Base-by-base conservation (phyloP, 2,113 vertebrate species). In the Ceuthmochares aereus region DNA sequence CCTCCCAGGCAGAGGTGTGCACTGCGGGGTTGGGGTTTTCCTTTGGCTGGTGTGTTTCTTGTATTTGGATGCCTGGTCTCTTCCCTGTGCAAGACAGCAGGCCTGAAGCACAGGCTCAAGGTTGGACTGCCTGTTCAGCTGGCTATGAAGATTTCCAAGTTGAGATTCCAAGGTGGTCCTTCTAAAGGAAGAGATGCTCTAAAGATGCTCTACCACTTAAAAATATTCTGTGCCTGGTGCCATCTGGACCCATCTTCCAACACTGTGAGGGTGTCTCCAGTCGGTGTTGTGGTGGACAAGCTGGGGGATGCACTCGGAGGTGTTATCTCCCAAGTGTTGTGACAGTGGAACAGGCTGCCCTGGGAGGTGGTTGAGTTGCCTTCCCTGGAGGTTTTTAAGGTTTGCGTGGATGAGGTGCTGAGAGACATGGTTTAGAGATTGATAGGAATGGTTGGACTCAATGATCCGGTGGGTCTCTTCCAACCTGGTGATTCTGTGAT, bases 101-200 rank as follows among this genome's bases (percentile, higher is more conserved):
- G 54, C 23, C 22, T 2, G 3, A n/a, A 45, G 42, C 63, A 12
- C 3, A 34, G 21, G 34, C 22, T 13, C 26, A 16, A n/a, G 66
- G 36, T 1, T 0, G 21, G n/a, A 45, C 68, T 58, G 21, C 18
- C 30, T 0, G 0, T n/a, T 42, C 3, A 0, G 18, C 0, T 49
- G 55, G 22, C 63, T 68, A 13, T 3, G 2, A 18, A 42, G 12
- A 30, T 49, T 30, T 83, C n/a, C 70, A 52, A 17, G 4, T 2
- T 7, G 1, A 27, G 42, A 29, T 91, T 49, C 58, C n/a, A 22
- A n/a, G 30, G 29, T 10, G 10, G 9, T 25, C 36, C 20, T 70
- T 89, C 55, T 20, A 62, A 72, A 89, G 32, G 37, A 0, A 0
- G 72, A 83, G 51, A 37, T 40, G 25, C 27, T 83, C 90, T 74